Conservation (phyloP, 2,888 invertebrate species). For the Stratiomys singularior region DNA sequence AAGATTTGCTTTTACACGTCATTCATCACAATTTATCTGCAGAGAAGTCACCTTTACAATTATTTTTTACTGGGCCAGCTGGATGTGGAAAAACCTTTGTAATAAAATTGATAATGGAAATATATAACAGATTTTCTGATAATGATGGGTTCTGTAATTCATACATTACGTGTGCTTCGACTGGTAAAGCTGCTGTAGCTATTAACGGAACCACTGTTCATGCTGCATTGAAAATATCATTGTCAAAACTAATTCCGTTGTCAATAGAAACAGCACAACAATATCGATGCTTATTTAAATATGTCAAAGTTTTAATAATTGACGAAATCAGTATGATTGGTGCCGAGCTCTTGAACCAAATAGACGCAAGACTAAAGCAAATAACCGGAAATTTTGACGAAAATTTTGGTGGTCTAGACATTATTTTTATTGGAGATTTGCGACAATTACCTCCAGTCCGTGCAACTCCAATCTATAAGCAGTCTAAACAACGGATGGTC, state of each 20-base stretch:
- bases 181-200: too few species aligned
- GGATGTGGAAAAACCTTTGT: constrained; percentile 57
- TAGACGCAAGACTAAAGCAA: constrained; percentile 58
- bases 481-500: constrained; percentile 52
- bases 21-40: constrained; percentile 50
- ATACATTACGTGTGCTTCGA: too few species aligned
- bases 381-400: constrained; percentile 57
- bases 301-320: constrained; percentile 56
- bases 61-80: constrained; percentile 59
- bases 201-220: too few species aligned
- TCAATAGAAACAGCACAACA: constrained; percentile 53
- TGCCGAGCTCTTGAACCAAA: constrained; percentile 55
- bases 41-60: constrained; percentile 51
- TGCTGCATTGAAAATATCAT: constrained; percentile 55
- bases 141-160: too few species aligned
- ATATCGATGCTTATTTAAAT: constrained; percentile 52
- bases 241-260: constrained; percentile 53
- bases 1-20: constrained; percentile 53
- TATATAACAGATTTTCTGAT: constrained; percentile 60
- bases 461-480: constrained; percentile 57
- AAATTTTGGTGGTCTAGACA: constrained; percentile 59
- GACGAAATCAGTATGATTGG: constrained; percentile 62
- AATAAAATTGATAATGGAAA: constrained; percentile 63
- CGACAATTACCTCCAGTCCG: constrained; percentile 60
- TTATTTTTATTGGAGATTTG: constrained; percentile 61